Percentiles rank a stretch among this genome's conserved stretches.
Conservation (phyloP, 1,140 invertebrate species). For the Halesus radiatus region DNA sequence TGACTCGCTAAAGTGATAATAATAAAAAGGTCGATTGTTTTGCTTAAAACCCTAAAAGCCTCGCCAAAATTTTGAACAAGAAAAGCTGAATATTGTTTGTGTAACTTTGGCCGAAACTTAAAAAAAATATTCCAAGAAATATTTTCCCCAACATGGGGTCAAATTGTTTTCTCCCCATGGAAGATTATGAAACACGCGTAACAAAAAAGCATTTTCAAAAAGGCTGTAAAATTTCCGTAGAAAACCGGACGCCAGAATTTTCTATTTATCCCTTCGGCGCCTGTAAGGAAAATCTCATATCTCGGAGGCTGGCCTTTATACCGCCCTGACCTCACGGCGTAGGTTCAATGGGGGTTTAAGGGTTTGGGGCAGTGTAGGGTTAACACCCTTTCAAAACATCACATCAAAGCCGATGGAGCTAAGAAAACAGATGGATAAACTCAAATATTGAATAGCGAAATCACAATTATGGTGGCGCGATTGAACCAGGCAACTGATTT, state of each 20-base stretch:
- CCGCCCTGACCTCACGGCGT: constrained; percentile 24
- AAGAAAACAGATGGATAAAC: constrained; percentile 5
- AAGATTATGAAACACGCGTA: constrained; percentile 26
- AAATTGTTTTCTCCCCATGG: not conserved
- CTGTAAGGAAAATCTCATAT: constrained; percentile 38
- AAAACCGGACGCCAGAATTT: constrained; percentile 38
- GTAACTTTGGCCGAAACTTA: no score
- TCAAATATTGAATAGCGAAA: not conserved
- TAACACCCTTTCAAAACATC: constrained; percentile 29
- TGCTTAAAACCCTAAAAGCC: no score
- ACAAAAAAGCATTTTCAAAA: constrained; percentile 22
- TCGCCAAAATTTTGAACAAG: no score
- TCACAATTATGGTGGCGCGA: no score
- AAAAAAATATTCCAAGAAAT: no score
- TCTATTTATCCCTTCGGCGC: constrained; percentile 38
- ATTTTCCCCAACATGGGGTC: not conserved
- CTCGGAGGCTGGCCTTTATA: constrained; percentile 29
- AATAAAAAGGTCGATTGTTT: no score
- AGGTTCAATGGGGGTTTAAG: constrained; percentile 29
- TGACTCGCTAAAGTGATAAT: no score
- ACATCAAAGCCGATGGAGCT: constrained; percentile 18
- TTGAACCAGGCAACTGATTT: no score
- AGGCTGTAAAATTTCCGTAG: not conserved
- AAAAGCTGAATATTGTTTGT: no score
- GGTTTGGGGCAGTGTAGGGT: constrained; percentile 17